Percentiles rank a stretch among this genome's conserved stretches.
Evolutionary conservation across 2,113 vertebrate species (phyloP).

Genomic region (Fukomys damarensis): DNA sequence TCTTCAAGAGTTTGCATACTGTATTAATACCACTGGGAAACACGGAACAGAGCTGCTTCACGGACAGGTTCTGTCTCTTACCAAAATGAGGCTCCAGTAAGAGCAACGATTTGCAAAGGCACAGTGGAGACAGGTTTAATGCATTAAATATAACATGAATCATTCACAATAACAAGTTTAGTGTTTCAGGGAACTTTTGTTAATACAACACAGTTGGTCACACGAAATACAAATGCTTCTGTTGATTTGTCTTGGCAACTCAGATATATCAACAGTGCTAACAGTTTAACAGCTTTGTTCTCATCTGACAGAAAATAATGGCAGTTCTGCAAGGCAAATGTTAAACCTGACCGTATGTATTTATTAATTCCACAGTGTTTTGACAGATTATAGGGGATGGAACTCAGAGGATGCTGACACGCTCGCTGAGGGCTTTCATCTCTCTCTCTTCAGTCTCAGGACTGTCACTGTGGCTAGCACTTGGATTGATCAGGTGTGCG

Average conservation of each 20-base stretch:
- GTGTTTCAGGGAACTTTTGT: slow-evolving; percentile 90
- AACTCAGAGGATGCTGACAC: slow-evolving; percentile 96
- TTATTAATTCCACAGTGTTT: slow-evolving; percentile 92
- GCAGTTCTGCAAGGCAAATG: slow-evolving; percentile 91
- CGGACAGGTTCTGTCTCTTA: slow-evolving; percentile 81
- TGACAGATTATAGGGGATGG: slow-evolving; percentile 88
- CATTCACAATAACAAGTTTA: slow-evolving; percentile 90
- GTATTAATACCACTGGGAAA: slow-evolving; percentile 77
- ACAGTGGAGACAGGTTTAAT: slow-evolving; percentile 89
- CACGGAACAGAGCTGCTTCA: slow-evolving; percentile 69
- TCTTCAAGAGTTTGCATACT: slow-evolving; percentile 89
- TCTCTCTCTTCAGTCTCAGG: slow-evolving; percentile 90
- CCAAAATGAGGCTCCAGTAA: slow-evolving; percentile 84
- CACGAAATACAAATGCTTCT: slow-evolving; percentile 89
- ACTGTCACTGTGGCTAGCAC: slow-evolving; percentile 83
- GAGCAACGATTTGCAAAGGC: slow-evolving; percentile 88
- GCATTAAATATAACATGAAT: slow-evolving; percentile 88
- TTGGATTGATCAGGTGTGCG: slow-evolving; percentile 87
- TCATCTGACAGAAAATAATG: slow-evolving; percentile 92
- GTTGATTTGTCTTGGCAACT: slow-evolving; percentile 92
- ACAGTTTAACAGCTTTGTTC: slow-evolving; percentile 91
- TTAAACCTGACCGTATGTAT: slow-evolving; percentile 92
- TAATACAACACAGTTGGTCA: slow-evolving; percentile 92
- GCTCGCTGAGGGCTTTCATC: slow-evolving; percentile 95
- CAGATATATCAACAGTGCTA: slow-evolving; percentile 89